Base-by-base conservation (phyloP, 2,888 invertebrate genomes). In the Aelia acuminata region DNA sequence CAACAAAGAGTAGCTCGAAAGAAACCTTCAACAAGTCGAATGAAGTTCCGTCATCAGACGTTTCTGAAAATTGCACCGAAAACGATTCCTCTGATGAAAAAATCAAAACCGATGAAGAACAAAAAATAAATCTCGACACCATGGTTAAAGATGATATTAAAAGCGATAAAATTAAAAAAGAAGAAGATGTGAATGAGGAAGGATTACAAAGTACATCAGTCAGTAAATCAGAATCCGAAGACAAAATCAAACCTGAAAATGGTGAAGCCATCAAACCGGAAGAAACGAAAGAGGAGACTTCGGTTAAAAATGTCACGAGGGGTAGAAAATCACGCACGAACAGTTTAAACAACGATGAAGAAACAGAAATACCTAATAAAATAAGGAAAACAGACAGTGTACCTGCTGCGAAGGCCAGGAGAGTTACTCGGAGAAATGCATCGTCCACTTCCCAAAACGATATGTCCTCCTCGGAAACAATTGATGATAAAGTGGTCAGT, bases 401-500 rank as follows among this genome's bases (percentile, higher is more conserved):
- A 70, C 92, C 92, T 90, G 91, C 0, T 90, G 92, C 4, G 92
- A 92, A 85, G 31, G 84, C 63, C 39, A 49, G 86, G 63, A 84
- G 89, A 47, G 35, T 70, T 0, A 49, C 70, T 22, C 57, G 85
- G 70, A 89, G 84, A 22, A 88, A 63, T 15, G 48, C 88, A n/a
- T 85, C 75, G 15, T 50, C 63, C 49, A 57, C 75, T 31, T 88
- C 70, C 18, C 85, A 85, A 35, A 39, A 26, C 4, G 85, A 53
- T 1, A 8, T 22, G 8, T 39, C 39, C 35, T 39, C 39, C 35
- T 70, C 18, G 1, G 88, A 89, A 39, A 18, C 75, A 11, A 93
- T 93, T 90, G 92, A 92, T 89, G 93, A 92, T 92, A 92, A 93
- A 70, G 93, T 93, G 92, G 93, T 93, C 92, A 93, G 93, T 90